Evolutionary conservation across 2,113 vertebrate genomes (phyloP).

Genomic region (Anhinga rufa): DNA sequence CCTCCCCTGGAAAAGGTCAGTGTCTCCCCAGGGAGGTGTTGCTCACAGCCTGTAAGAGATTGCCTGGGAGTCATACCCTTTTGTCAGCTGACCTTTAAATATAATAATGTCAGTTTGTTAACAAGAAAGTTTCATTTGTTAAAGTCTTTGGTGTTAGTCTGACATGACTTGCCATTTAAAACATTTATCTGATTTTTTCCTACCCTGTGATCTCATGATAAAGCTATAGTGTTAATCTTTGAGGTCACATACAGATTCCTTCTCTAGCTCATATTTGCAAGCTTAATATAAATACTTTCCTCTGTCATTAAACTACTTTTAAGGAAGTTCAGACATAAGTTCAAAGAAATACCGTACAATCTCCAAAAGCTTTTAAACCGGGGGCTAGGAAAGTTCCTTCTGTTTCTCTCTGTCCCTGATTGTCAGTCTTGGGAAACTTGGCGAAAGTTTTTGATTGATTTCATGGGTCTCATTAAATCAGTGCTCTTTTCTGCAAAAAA

Average conservation of each 20-base stretch:
- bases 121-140: conserved; percentile 47
- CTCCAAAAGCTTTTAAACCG: background rate
- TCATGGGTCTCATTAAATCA: background rate
- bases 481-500: background rate
- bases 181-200: background rate
- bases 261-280: background rate
- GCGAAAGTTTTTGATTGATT: background rate
- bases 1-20: conserved; percentile 56
- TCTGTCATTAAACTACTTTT: background rate
- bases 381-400: background rate
- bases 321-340: background rate
- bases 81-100: conserved; percentile 63
- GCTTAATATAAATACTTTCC: background rate
- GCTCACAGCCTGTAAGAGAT: background rate
- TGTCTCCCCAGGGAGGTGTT: background rate
- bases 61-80: conserved; percentile 34
- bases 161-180: conserved; percentile 47
- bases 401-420: background rate
- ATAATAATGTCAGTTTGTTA: conserved; percentile 55
- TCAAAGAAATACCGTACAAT: background rate
- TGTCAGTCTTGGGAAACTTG: background rate
- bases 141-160: conserved; percentile 28
- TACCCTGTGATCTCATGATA: background rate
- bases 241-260: background rate
- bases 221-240: background rate